Evolutionary conservation across 1,140 invertebrate genomes (phyloP), one percentile per base, ranked within the genome.

Genomic region (Ganaspis sp.): DNA sequence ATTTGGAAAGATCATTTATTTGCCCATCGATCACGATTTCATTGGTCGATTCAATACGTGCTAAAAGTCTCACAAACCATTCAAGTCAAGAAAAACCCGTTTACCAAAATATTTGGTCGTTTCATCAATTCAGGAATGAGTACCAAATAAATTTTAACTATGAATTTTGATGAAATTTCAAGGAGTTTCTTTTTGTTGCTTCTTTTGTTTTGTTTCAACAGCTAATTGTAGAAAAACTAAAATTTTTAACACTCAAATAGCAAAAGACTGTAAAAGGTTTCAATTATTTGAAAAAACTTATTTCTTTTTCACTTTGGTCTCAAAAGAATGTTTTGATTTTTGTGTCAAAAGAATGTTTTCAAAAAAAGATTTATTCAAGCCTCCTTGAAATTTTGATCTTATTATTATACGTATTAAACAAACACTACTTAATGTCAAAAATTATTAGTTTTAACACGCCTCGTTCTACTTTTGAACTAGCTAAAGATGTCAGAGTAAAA

Each of bases 101-200:
- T 6, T 64, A 64, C 58, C 58, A 64, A 64, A 29, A 64, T 64
- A 29, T 64, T 64, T 64, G 58, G 58, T 64, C 58, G 29, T 64
- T 64, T 64, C 23, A 29, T 58, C 54, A 29, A 49, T 49, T 19
- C 15, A 49, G n/a, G 45, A 49, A n/a, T 0, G 45, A 49, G 6
- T 49, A 17, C n/a, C 1, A n/a, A 49, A 49, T 4, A 9, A 45
- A 45, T 15, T 45, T 1, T 45, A n/a, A 15, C 42, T 45, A 45
- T n/a, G 53, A 21, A 21, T 23, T 23, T 23, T 5, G 42, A 45
- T 4, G 4, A 45, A 45, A 45, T 45, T 58, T 8, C 21, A 58
- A 58, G 19, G 53, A 23, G 53, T 19, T 4, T 9, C 0, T 23
- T 58, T 58, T 40, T 11, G 9, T 40, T 40, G 9, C 15, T 54